Percentiles rank a stretch among this genome's conserved stretches.
Evolutionary conservation across 2,113 vertebrate species (phyloP).

Genomic region (Daphoenositta chrysoptera): DNA sequence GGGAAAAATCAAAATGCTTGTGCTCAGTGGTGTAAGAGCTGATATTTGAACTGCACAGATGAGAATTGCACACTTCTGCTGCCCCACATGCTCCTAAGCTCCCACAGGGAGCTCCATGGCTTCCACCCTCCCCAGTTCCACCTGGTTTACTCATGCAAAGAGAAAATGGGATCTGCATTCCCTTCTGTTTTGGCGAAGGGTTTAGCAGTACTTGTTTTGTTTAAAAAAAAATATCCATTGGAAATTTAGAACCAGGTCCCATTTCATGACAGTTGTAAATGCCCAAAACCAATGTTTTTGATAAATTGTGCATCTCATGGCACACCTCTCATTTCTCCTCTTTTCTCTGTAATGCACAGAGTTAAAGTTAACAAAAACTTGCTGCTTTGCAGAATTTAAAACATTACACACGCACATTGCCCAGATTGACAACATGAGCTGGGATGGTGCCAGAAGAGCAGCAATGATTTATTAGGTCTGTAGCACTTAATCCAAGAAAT

Average conservation of each 20-base stretch:
- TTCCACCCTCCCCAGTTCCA: neutral
- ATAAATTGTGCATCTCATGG: neutral
- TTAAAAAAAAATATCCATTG: neutral
- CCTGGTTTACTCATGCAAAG: neutral
- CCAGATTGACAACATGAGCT: constrained; percentile 18
- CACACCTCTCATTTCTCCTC: neutral
- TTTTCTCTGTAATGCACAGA: neutral
- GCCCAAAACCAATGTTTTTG: neutral
- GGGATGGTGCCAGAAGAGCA: constrained; percentile 14
- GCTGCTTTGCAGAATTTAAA: constrained; percentile 22
- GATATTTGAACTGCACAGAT: neutral
- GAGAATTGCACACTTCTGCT: neutral
- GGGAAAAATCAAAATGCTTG: neutral
- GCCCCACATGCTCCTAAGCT: fast-evolving
- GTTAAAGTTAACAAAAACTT: neutral
- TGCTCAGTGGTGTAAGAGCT: neutral
- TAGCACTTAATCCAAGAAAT: constrained; percentile 53
- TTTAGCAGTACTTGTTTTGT: neutral
- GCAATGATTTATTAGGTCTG: constrained; percentile 45
- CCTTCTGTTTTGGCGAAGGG: neutral
- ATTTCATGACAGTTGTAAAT: neutral
- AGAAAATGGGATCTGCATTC: neutral
- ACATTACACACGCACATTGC: neutral
- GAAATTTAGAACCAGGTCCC: neutral
- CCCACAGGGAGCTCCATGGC: fast-evolving